Percentiles rank a stretch among this genome's conserved stretches.
phyloP scores from a whole-genome alignment of 2,888 invertebrate genomes.

The Dryobotodes eremita region DNA sequence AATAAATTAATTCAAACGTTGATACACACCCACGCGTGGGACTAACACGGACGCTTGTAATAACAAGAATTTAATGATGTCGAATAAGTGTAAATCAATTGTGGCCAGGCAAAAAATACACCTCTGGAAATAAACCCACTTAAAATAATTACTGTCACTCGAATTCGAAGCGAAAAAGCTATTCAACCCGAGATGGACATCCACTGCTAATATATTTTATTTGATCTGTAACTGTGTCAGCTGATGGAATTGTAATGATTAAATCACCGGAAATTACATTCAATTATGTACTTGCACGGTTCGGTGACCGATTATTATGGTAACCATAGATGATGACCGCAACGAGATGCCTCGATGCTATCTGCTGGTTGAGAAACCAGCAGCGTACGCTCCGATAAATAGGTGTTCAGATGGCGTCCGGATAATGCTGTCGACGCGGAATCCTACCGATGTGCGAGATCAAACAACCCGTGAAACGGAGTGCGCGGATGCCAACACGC shows the following conservation, averaged over 20 bases:
- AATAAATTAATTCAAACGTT: constrained; percentile 80
- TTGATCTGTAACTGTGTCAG: constrained; percentile 66
- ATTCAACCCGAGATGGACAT: constrained; percentile 53
- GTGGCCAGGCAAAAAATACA: constrained; percentile 61
- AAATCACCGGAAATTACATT: constrained; percentile 83
- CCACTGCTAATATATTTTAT: constrained; percentile 58
- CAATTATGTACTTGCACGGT: constrained; percentile 77
- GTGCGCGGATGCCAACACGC: constrained; percentile 74
- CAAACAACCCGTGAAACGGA: constrained; percentile 75
- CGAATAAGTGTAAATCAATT: constrained; percentile 77
- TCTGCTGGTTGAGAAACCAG: constrained; percentile 65
- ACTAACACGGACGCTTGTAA: constrained; percentile 73
- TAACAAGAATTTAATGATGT: constrained; percentile 79
- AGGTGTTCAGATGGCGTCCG: constrained; percentile 59
- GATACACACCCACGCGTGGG: constrained; percentile 72
- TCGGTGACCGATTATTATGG: constrained; percentile 73
- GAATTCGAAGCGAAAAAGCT: constrained; percentile 44
- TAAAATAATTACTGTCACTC: constrained; percentile 58
- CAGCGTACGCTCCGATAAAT: constrained; percentile 59
- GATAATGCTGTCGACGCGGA: constrained; percentile 69
- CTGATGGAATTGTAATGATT: constrained; percentile 78
- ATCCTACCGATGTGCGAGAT: constrained; percentile 75
- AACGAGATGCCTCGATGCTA: constrained; percentile 59
- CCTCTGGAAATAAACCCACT: constrained; percentile 52
- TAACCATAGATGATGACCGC: constrained; percentile 71